These are phyloP conservation scores for Diadumene lineata DNA, from an alignment of 92 coral and sea anemone genomes.

Conservation along the genomic window DNA sequence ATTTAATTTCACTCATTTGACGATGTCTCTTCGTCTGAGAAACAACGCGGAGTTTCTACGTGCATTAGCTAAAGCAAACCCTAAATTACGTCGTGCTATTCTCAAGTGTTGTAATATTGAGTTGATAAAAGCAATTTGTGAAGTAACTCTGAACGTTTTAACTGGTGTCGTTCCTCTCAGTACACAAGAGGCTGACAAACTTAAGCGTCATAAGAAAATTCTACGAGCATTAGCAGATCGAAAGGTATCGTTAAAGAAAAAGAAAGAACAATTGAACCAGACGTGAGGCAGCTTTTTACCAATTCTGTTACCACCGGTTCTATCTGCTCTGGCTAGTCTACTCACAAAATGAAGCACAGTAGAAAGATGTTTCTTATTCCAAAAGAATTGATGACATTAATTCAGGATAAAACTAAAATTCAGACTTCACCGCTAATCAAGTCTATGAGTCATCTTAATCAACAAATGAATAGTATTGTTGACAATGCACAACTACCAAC, in stretches of 20 bases:
- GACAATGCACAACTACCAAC: background rate
- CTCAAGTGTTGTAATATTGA: background rate
- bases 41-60: background rate
- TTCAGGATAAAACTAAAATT: background rate
- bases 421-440: background rate
- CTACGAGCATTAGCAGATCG: background rate
- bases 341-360: conserved; percentile 1
- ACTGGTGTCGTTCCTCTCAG: background rate
- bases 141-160: background rate
- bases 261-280: background rate
- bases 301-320: no score
- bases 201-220: no score
- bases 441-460: conserved; percentile 4
- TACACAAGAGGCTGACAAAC: background rate
- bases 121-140: no score
- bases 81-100: background rate
- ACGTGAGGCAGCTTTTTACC: background rate
- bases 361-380: background rate
- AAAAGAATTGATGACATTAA: background rate
- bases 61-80: background rate
- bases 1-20: background rate
- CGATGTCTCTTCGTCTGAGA: background rate
- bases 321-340: no score
- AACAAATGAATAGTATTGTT: conserved; percentile 1
- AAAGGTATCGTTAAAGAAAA: background rate